Base-by-base conservation (phyloP, 2,113 vertebrate genomes). In the Callithrix jacchus region DNA sequence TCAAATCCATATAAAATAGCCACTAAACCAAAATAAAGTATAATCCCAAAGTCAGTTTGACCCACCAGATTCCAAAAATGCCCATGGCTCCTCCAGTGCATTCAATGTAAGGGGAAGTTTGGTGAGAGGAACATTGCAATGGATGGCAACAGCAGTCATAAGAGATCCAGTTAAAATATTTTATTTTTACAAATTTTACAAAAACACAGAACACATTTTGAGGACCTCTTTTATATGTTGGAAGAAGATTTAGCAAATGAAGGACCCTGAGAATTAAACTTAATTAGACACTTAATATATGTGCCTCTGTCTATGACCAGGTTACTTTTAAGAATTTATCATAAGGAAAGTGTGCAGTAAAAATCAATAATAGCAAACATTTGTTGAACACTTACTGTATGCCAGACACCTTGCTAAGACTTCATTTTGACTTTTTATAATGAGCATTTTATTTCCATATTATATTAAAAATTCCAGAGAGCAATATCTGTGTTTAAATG, bases 401-500 rank as follows among this genome's bases (percentile, higher is more conserved):
- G 8, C 23, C 18, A 32, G 35, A 86, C 42, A 83, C n/a, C 35
- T 20, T 93, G 58, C 40, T 89, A 76, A 76, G 54, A n/a, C 23
- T 70, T 93, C 20, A 54, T 83, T 94, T 95, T 76, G 8, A 88
- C 64, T 81, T 93, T 93, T 95, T 84, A 32, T 71, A 61, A 82
- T 86, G 52, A 94, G 14, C 9, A 16, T 79, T 95, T 80, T 77
- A 64, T 64, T 64, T 64, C 30, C 6, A 14, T 30, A 64, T 64
- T 32, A 30, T 58, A 58, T 58, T 23, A 54, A 82, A 85, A 64
- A 61, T 42, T 35, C 30, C 23, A 25, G 54, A 71, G 30, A 89
- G 32, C 68, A 66, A 52, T 58, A 47, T 18, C 6, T 58, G 11
- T 35, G 56, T 71, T 94, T 87, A 91, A 94, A 37, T 95, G 37